phyloP scores from a whole-genome alignment of 2,888 invertebrate species.

The Sialis fuliginosa region DNA sequence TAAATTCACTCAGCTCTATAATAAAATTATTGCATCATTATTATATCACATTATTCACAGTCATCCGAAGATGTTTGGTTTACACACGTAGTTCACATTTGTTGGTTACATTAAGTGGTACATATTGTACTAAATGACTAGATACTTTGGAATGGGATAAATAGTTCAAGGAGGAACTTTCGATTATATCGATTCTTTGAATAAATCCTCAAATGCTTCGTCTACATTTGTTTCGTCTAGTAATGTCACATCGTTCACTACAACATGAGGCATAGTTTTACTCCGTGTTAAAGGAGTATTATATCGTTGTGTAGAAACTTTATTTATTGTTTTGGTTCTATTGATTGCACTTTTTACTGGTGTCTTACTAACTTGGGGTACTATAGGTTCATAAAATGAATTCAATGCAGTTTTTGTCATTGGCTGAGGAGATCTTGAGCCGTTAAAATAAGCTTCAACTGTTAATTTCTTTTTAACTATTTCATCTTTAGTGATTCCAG shows the following conservation, averaged over 20 bases:
- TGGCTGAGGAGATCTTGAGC: conserved; percentile 25
- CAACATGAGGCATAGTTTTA: conserved; percentile 58
- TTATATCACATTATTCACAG: not conserved
- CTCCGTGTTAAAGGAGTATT: conserved; percentile 44
- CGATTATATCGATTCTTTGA: conserved; percentile 21
- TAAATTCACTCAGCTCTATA: too few relatives aligned
- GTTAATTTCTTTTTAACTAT: conserved; percentile 51
- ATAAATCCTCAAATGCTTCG: conserved; percentile 74
- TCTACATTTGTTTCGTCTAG: conserved; percentile 71
- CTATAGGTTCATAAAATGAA: conserved; percentile 2
- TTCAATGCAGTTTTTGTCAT: conserved; percentile 8
- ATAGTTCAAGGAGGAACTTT: not conserved
- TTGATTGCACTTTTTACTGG: conserved; percentile 20
- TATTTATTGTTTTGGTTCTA: conserved; percentile 31
- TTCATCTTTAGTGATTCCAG: conserved; percentile 45
- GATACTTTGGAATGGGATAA: conserved; percentile 4
- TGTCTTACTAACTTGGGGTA: conserved; percentile 1
- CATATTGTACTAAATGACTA: conserved; percentile 3
- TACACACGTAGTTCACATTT: too few relatives aligned
- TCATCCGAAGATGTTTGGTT: too few relatives aligned
- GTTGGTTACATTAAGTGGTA: not conserved
- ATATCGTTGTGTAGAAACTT: conserved; percentile 21
- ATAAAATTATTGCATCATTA: too few relatives aligned
- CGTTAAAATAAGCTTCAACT: conserved; percentile 54
- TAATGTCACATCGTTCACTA: conserved; percentile 39